Base-by-base conservation (phyloP, 2,797 vertebrate genomes). In the Microtus obscurus region DNA sequence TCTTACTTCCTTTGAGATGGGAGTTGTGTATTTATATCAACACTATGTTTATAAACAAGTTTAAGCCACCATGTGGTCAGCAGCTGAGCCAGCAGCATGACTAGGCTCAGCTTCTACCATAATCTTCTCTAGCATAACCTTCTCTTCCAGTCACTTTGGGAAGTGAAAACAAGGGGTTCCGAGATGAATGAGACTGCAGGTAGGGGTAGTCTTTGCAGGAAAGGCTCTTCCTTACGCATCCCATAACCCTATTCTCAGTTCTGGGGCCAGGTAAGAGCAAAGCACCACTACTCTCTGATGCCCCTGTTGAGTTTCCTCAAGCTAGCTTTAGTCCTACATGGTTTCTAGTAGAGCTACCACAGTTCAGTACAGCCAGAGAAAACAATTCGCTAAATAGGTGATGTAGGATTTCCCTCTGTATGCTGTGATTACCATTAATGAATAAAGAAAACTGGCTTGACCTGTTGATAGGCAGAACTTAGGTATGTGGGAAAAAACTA, bases 291-390 rank as follows among this genome's bases (percentile, higher is more conserved):
- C 6, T 19, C 67, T 43, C 34, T 6, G 14, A 43, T 91, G 34
- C 80, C 27, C 56, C 34, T 74, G 27, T 93, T 92, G 31, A 97
- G 78, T 95, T 88, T 93, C 94, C 95, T 56, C 90, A 89, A 94
- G 21, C 56, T 45, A 34, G 93, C 13, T 82, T 67, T 79, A 11
- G 51, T 56, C 37, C 88, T 90, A 87, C 45, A 96, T 78, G 67
- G 19, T 87, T n/a, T 94, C 76, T 91, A 71, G 74, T 73, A 90
- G 43, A 29, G 90, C 29, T 37, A 61, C 65, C 77, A 81, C 53
- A 83, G 88, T 80, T 43, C 90, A 92, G 79, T 3, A 53, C 83
- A 97, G 91, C 48, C n/a, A 69, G 13, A 48, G 73, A 96, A 98
- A 96, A 80, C 61, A 92, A 87, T 97, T 97, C 48, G 80, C 25